Evolutionary conservation across 2,888 invertebrate genomes (phyloP).

Genomic region (Drosophila mimica): DNA sequence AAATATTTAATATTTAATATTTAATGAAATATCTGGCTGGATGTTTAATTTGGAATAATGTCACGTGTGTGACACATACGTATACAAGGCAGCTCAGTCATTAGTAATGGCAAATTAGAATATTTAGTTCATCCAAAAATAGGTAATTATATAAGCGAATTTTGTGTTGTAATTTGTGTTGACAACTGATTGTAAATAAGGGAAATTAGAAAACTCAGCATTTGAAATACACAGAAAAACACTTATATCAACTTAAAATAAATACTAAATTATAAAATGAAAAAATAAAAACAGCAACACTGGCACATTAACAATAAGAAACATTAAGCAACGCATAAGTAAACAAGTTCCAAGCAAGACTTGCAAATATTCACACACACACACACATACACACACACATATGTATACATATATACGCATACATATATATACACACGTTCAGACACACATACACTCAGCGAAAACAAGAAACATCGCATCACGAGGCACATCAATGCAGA

Average conservation of each 20-base stretch:
- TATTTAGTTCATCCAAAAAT: constrained; percentile 24
- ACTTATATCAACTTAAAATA: constrained; percentile 49
- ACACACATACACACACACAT: constrained; percentile 8
- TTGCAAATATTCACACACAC: constrained; percentile 40
- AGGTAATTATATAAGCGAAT: constrained; percentile 14
- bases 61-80: neutral
- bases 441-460: constrained; percentile 10
- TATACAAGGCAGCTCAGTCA: constrained; percentile 6
- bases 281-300: constrained; percentile 13
- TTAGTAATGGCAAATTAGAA: constrained; percentile 17
- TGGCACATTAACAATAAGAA: constrained; percentile 46
- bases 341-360: constrained; percentile 71
- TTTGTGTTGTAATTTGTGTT: constrained; percentile 22
- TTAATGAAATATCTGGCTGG: neutral
- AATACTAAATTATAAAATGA: constrained; percentile 24
- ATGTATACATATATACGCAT: neutral
- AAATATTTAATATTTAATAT: neutral
- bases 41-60: neutral
- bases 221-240: constrained; percentile 24
- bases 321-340: constrained; percentile 49
- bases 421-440: neutral
- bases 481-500: constrained; percentile 55
- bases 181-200: constrained; percentile 51
- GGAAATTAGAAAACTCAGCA: constrained; percentile 18
- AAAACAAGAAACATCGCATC: neutral